Conservation (phyloP, 2,797 vertebrate species). For the Cryptoblepharus egeriae region DNA sequence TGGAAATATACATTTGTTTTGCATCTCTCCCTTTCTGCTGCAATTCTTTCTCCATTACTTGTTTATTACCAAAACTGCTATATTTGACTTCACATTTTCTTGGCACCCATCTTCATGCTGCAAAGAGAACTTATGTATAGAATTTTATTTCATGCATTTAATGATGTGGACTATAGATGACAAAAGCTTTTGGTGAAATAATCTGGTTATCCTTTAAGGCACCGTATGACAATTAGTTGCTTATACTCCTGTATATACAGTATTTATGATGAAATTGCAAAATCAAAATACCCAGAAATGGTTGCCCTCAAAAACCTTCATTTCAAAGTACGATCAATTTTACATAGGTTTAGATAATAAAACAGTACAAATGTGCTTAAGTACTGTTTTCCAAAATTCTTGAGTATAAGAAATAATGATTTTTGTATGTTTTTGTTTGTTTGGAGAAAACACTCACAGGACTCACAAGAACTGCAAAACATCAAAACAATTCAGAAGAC, state of each 20-base stretch:
- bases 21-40: neutral
- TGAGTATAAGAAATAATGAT: neutral
- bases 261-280: neutral
- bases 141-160: no score
- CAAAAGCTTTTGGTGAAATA: no score
- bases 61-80: constrained; percentile 19
- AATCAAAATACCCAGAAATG: neutral
- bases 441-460: neutral
- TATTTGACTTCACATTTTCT: neutral
- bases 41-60: neutral
- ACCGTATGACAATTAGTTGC: no score
- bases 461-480: neutral
- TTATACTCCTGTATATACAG: no score
- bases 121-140: no score
- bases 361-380: neutral
- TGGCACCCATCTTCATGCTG: neutral
- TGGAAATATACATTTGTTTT: neutral
- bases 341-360: neutral
- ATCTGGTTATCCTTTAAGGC: no score
- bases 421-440: no score
- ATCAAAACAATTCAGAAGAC: neutral
- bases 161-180: no score
- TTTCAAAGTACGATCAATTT: neutral
- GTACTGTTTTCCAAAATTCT: neutral
- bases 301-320: neutral